Evolutionary conservation across 2,888 invertebrate genomes (phyloP), one percentile per base, ranked within the genome.

Genomic region (Tridacna gigas): DNA sequence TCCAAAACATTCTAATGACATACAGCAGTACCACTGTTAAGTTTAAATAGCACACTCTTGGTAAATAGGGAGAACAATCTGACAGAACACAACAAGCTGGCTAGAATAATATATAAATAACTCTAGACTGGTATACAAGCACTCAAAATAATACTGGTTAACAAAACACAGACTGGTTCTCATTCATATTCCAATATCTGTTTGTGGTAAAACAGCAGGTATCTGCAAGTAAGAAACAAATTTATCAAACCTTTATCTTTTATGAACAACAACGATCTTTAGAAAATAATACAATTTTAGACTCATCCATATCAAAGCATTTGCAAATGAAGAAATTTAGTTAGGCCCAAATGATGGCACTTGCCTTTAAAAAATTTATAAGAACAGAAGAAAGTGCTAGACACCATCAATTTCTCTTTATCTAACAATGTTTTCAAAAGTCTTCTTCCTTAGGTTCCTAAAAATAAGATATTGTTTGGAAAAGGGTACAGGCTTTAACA

Each of bases 181-280:
- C 71, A 94, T 89, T 94, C 95, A 91, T 98, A 99, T 94, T 98
- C 98, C 95, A 99, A 95, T 88, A 98, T 97, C 95, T 98, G 98
- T 95, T 99, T 98, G 96, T 99, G 98, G 95, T 99, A 99, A 96
- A 99, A 99, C 87, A 99, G 96, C 85, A 99, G 96, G 95, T 98
- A 99, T 91, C 98, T 98, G 96, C 71, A 92, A 91, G 12, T 96
- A 96, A 83, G 96, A 96, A 90, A 91, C 92, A 77, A 74, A 77
- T 26, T 26, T 0, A 56, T 2, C 22, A 0, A 18, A n/a, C 9
- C 37, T 48, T 22, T 13, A 63, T n/a, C 22, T 22, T n/a, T 15
- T 13, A 22, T 65, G 65, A 37, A 37, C 37, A 37, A 37, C 37
- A 37, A 37, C 37, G 7, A 37, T 37, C 37, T 37, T 37, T n/a